Evolutionary conservation across 2,797 vertebrate genomes (phyloP).

Genomic region (Syngnathus acus): DNA sequence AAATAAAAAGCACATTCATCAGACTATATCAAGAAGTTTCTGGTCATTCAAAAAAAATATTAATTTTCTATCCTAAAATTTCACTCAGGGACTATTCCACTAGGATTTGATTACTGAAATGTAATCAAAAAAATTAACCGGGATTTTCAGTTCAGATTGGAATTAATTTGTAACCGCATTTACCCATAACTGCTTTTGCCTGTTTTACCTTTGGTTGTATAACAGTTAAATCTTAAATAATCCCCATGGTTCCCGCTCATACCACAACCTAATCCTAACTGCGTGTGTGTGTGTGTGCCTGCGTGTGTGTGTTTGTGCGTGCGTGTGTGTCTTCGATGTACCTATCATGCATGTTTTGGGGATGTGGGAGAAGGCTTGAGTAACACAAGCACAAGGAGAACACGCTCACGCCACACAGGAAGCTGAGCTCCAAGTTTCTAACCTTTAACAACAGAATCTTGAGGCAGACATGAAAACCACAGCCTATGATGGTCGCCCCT

Average conservation of each 20-base stretch:
- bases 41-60: too few species aligned
- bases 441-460: background rate
- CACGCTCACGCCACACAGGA: background rate
- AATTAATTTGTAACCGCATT: conserved; percentile 9
- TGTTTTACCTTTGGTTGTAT: conserved; percentile 45
- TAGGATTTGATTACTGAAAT: too few species aligned
- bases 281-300: conserved; percentile 5
- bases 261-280: conserved; percentile 33
- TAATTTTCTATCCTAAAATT: too few species aligned
- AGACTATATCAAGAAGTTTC: too few species aligned
- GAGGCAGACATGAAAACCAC: background rate
- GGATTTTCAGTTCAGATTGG: background rate
- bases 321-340: background rate
- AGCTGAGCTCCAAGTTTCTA: background rate
- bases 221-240: conserved; percentile 49
- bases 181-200: conserved; percentile 19
- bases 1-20: too few species aligned
- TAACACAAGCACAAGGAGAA: background rate
- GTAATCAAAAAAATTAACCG: too few species aligned
- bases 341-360: background rate
- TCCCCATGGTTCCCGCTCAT: conserved; percentile 46
- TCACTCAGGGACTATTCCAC: too few species aligned
- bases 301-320: too few species aligned
- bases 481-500: conserved; percentile 7
- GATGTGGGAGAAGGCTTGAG: background rate